phyloP scores from a whole-genome alignment of 1,140 invertebrate species.

The Aradophagus sp. region DNA sequence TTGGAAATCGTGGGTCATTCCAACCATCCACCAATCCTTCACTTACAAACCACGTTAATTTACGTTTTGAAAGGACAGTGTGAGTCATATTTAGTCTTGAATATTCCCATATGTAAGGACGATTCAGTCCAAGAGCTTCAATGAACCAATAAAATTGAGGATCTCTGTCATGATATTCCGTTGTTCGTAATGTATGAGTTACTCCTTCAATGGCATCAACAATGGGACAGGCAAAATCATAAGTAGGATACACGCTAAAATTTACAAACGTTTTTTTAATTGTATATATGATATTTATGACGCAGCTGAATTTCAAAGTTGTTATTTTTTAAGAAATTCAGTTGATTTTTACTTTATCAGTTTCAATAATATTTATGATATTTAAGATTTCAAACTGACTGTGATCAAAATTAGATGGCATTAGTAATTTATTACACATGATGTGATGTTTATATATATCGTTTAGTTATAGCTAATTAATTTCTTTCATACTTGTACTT shows the following conservation, averaged over 20 bases:
- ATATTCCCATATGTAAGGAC: constrained; percentile 97
- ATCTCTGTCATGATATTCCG: constrained; percentile 98
- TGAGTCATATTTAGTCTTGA: constrained; percentile 95
- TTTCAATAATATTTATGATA: no score
- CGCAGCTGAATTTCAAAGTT: no score
- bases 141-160: constrained; percentile 98
- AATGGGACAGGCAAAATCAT: constrained; percentile 99
- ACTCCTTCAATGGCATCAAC: constrained; percentile 98
- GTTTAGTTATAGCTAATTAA: no score
- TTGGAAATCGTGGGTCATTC: constrained; percentile 99
- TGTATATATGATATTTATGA: no score
- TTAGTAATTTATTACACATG: no score
- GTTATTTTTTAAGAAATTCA: no score
- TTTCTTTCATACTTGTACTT: constrained; percentile 91
- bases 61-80: constrained; percentile 97
- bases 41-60: constrained; percentile 98
- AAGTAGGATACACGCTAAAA: constrained; percentile 96
- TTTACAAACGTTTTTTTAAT: not conserved
- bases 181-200: constrained; percentile 97
- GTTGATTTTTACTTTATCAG: no score
- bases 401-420: no score
- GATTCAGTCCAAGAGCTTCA: constrained; percentile 88
- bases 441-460: no score
- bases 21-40: constrained; percentile 96
- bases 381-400: no score